Evolutionary conservation across 2,888 invertebrate genomes (phyloP).

Genomic region (Amiota mariae): DNA sequence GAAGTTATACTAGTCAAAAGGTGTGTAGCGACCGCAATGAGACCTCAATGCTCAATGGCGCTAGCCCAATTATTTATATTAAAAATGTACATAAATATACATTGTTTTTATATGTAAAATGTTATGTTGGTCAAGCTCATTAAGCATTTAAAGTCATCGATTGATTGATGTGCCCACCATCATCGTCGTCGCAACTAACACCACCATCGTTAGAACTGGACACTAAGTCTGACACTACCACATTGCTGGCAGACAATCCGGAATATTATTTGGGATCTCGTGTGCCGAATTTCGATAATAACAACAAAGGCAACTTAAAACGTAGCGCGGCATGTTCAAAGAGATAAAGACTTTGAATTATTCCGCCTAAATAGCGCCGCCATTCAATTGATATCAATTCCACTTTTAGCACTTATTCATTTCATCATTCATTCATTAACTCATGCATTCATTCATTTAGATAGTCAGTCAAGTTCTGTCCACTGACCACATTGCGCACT

Average conservation of each 20-base stretch:
- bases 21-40: not conserved
- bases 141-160: constrained; percentile 12
- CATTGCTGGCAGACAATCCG: constrained; percentile 45
- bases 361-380: constrained; percentile 9
- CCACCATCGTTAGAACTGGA: not conserved
- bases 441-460: not conserved
- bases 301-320: not conserved
- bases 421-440: not conserved
- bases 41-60: constrained; percentile 1
- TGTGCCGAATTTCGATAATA: not conserved
- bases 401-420: not conserved
- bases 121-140: constrained; percentile 35
- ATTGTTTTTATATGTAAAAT: not conserved
- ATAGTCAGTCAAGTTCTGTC: not conserved
- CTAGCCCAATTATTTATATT: not conserved
- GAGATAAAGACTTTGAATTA: not conserved
- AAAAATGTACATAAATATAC: not conserved
- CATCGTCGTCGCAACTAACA: not conserved
- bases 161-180: constrained; percentile 4
- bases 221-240: constrained; percentile 5
- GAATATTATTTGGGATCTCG: constrained; percentile 35
- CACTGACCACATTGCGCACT: not conserved
- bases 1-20: constrained; percentile 26
- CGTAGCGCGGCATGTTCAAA: constrained; percentile 8
- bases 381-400: not conserved